Conservation (phyloP, 2,113 vertebrate genomes). For the Mixornis gularis region DNA sequence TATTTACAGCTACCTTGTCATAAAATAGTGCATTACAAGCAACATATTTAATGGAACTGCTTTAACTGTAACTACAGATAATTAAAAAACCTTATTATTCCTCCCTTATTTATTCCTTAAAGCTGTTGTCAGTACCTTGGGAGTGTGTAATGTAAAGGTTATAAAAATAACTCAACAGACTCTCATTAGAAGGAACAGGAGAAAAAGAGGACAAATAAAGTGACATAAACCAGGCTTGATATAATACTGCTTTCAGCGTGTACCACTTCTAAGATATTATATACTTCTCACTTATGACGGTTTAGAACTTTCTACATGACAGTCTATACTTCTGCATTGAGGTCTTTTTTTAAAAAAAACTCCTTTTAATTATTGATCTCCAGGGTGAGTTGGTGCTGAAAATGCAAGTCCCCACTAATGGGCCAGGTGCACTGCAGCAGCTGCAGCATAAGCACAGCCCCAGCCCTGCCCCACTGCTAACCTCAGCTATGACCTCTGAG, state of each 20-base stretch:
- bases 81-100: background rate
- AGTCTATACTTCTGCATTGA: background rate
- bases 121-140: background rate
- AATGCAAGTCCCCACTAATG: slow-evolving; percentile 24
- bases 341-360: background rate
- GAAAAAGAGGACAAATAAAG: background rate
- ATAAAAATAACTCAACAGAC: slow-evolving; percentile 33
- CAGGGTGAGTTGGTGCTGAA: slow-evolving; percentile 16
- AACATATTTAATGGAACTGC: background rate
- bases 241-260: slow-evolving; percentile 17
- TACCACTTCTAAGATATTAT: background rate
- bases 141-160: slow-evolving; percentile 1
- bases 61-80: background rate
- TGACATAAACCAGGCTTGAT: background rate
- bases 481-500: slow-evolving; percentile 18
- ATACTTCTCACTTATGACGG: background rate
- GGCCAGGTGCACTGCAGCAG: slow-evolving; percentile 42
- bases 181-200: slow-evolving; percentile 9
- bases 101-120: slow-evolving; percentile 1
- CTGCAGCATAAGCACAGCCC: background rate
- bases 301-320: background rate
- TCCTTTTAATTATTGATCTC: slow-evolving; percentile 53
- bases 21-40: background rate
- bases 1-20: background rate
- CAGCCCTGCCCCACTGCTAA: background rate